Evolutionary conservation across 2,888 invertebrate species (phyloP).

Genomic region (Philonicus albiceps): DNA sequence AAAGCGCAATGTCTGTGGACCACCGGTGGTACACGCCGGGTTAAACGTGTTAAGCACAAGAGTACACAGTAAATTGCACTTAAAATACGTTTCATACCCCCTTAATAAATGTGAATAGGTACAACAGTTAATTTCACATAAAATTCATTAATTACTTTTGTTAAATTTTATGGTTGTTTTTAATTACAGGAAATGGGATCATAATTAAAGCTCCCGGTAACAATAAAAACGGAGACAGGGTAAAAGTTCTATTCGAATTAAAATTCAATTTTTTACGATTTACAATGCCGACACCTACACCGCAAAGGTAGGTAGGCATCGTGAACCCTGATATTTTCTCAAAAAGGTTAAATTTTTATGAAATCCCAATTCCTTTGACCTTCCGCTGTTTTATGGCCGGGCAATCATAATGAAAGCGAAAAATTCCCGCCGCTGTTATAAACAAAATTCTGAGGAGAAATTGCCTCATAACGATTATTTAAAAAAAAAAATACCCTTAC

Average conservation of each 20-base stretch:
- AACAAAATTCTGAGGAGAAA: background rate
- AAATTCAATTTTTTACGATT: background rate
- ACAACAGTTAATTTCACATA: background rate
- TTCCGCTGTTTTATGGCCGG: background rate
- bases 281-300: background rate
- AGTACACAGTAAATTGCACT: no score
- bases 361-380: background rate
- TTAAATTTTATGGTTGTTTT: background rate
- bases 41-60: no score
- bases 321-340: background rate
- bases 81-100: background rate
- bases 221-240: background rate
- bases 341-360: background rate
- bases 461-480: background rate
- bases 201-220: background rate
- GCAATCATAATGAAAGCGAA: background rate
- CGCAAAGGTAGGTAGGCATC: background rate
- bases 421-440: background rate
- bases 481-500: background rate
- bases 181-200: background rate
- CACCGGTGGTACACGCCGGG: no score
- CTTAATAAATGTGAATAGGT: background rate
- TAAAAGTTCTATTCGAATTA: background rate
- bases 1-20: no score
- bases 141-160: background rate